These are phyloP conservation scores for Podabrus alpinus DNA, from an alignment of 2,888 invertebrate species.

Conservation along the genomic window DNA sequence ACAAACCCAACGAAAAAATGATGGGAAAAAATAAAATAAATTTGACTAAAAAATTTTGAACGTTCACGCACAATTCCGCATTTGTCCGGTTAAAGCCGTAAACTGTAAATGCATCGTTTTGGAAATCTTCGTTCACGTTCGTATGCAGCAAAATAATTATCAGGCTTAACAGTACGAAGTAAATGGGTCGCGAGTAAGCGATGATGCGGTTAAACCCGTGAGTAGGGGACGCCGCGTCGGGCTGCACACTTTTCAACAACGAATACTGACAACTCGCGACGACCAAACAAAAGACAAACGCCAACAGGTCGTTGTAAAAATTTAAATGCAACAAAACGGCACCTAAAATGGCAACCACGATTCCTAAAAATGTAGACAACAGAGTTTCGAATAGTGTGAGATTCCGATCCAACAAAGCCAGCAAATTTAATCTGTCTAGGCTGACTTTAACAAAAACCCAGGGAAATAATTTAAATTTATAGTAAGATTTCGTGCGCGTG, in stretches of 20 bases:
- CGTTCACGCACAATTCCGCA: constrained; percentile 65
- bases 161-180: constrained; percentile 82
- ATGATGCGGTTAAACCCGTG: constrained; percentile 97
- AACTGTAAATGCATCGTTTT: constrained; percentile 51
- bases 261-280: constrained; percentile 98
- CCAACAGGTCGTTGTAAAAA: constrained; percentile 89
- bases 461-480: constrained; percentile 75
- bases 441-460: constrained; percentile 74
- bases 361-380: constrained; percentile 80
- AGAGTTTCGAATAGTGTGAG: constrained; percentile 80
- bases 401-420: constrained; percentile 93
- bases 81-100: constrained; percentile 60
- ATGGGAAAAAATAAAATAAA: constrained; percentile 90
- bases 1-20: constrained; percentile 91
- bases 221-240: constrained; percentile 97
- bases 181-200: constrained; percentile 90
- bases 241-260: constrained; percentile 95
- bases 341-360: constrained; percentile 84
- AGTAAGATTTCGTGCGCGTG: constrained; percentile 60
- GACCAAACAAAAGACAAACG: constrained; percentile 95
- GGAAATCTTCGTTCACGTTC: constrained; percentile 39
- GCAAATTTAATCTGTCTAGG: constrained; percentile 88
- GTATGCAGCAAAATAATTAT: constrained; percentile 48
- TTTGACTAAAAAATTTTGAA: constrained; percentile 76
- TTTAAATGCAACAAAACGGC: constrained; percentile 80